Evolutionary conservation across 2,797 vertebrate species (phyloP).

Genomic region (Amphiprion clarkii): DNA sequence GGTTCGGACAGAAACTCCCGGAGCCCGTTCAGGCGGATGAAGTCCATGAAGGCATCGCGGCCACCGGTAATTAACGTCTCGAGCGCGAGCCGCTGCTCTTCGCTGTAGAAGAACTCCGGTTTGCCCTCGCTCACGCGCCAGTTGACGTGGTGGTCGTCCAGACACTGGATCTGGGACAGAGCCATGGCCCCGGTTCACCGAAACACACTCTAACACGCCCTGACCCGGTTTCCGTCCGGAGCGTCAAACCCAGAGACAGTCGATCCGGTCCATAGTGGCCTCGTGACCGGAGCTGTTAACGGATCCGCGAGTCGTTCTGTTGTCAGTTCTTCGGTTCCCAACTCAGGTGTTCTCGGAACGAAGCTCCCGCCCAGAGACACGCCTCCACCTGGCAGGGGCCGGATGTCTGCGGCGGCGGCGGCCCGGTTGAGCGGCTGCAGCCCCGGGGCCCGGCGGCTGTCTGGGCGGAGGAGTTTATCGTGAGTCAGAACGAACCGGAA

Average conservation of each 20-base stretch:
- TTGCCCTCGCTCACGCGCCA: slow-evolving; percentile 94
- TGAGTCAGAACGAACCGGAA: slow-evolving; percentile 58
- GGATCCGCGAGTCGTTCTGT: slow-evolving; percentile 7
- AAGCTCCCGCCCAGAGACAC: slow-evolving; percentile 66
- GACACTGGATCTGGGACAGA: slow-evolving; percentile 94
- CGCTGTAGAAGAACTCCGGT: slow-evolving; percentile 98
- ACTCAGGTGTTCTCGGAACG: slow-evolving; percentile 42
- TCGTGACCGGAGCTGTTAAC: slow-evolving; percentile 16
- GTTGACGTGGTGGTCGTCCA: slow-evolving; percentile 96
- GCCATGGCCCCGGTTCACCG: slow-evolving; percentile 84
- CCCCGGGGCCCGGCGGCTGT: slow-evolving; percentile 36
- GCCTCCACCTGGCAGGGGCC: slow-evolving; percentile 76
- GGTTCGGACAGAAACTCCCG: slow-evolving; percentile 93
- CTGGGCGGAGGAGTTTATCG: slow-evolving; percentile 21
- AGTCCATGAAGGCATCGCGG: slow-evolving; percentile 88
- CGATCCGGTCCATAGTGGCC: slow-evolving; percentile 48
- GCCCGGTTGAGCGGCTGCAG: slow-evolving; percentile 15
- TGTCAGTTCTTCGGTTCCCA: slow-evolving; percentile 26
- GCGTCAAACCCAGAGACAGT: slow-evolving; percentile 38
- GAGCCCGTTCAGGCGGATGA: slow-evolving; percentile 84
- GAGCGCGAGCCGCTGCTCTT: slow-evolving; percentile 93
- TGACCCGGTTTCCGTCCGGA: slow-evolving; percentile 47
- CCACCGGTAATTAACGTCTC: slow-evolving; percentile 88
- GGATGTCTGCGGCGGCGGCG: not conserved
- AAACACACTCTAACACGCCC: not conserved